Evolutionary conservation across 2,797 vertebrate genomes (phyloP), one percentile per base, ranked within the genome.

Genomic region (Carapus acus): DNA sequence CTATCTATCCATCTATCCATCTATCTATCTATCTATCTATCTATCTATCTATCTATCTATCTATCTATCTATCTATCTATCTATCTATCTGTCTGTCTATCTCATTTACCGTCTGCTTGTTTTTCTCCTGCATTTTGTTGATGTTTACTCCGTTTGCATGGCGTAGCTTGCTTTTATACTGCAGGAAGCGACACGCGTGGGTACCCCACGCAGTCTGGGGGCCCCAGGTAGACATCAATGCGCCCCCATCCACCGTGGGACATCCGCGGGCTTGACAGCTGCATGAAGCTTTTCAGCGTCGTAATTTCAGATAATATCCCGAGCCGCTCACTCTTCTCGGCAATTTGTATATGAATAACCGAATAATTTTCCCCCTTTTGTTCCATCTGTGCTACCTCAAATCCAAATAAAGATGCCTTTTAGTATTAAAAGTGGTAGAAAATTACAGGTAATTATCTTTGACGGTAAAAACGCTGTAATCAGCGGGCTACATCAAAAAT

Each of bases 361-460:
- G 92, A 97, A 97, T 96, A 94, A 96, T 97, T 94, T 90, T 85
- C 91, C n/a, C n/a, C 91, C 92, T 90, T 97, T 98, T 98, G 94
- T 98, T 97, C 96, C 93, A 91, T 94, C 91, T 93, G 92, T 91
- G 92, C 93, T 94, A 92, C 93, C 93, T 94, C 93, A 93, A 93
- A 98, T 93, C 93, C 96, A 97, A 98, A 98, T 98, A 98, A 98
- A 97, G 94, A 98, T 97, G 93, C 93, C 94, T 98, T 96, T 98
- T 97, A 97, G 94, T 98, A 98, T 97, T 97, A 98, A 97, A 98
- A 98, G 96, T 98, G 96, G 94, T 94, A 91, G 96, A 97, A 98
- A 98, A 98, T 98, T 98, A 98, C 96, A 98, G 94, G 94, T 98
- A 98, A 98, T 98, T 98, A 98, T 97, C 94, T 97, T 97, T 98